Evolutionary conservation across 2,797 vertebrate genomes (phyloP).

Genomic region (Ctenochaetus hawaiiensis): DNA sequence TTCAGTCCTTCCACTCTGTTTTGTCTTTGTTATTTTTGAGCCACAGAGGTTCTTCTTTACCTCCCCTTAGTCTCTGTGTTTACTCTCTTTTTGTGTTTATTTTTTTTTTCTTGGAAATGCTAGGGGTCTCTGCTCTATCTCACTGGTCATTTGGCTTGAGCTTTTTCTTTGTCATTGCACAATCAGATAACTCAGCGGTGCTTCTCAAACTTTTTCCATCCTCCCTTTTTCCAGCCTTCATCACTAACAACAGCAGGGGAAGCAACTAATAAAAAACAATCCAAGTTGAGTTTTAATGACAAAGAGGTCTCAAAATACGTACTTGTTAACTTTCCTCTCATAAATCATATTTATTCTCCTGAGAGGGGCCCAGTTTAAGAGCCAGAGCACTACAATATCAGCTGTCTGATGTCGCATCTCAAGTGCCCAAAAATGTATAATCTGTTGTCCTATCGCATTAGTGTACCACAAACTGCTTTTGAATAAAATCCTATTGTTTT

Average conservation of each 20-base stretch:
- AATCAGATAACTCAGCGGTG: constrained; percentile 14
- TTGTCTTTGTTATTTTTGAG: too few relatives aligned
- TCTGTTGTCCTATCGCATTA: not conserved
- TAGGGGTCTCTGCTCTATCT: not conserved
- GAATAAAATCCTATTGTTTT: constrained; percentile 26
- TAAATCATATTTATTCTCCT: too few relatives aligned
- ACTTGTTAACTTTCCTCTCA: too few relatives aligned
- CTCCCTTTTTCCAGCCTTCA: too few relatives aligned
- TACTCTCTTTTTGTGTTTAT: not conserved
- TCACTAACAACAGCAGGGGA: too few relatives aligned
- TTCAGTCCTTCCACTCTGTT: too few relatives aligned
- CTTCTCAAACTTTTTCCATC: too few relatives aligned
- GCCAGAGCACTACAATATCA: constrained; percentile 8
- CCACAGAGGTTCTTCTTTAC: too few relatives aligned
- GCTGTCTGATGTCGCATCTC: constrained; percentile 2
- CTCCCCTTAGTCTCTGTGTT: not conserved
- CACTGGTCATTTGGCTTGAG: not conserved
- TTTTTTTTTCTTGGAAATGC: not conserved
- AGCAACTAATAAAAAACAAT: too few relatives aligned
- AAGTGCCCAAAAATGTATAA: constrained; percentile 11
- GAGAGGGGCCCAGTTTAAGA: too few relatives aligned
- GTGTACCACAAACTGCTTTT: not conserved
- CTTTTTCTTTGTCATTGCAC: not conserved
- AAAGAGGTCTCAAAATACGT: too few relatives aligned
- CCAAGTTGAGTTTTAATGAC: too few relatives aligned